Evolutionary conservation across 2,888 invertebrate genomes (phyloP).

Genomic region (Plagiodera versicolora): DNA sequence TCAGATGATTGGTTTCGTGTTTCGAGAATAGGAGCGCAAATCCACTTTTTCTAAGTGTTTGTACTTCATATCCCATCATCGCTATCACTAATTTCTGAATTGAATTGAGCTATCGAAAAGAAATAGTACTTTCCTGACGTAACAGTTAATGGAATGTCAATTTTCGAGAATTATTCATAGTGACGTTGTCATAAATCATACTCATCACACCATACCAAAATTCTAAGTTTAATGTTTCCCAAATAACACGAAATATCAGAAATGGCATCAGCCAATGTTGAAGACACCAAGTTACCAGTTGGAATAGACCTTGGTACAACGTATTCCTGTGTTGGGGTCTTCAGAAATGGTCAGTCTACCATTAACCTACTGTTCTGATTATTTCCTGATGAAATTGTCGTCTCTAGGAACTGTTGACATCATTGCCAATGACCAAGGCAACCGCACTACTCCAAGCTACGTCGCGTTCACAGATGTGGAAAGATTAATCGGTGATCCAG

Average conservation of each 20-base stretch:
- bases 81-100: too few relatives aligned
- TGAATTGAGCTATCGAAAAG: too few relatives aligned
- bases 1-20: too few relatives aligned
- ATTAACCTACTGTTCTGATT: too few relatives aligned
- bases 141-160: too few relatives aligned
- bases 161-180: too few relatives aligned
- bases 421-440: slow-evolving; percentile 88
- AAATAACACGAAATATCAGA: not conserved
- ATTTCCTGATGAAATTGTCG: not conserved
- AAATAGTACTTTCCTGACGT: too few relatives aligned
- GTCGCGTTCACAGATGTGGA: slow-evolving; percentile 86
- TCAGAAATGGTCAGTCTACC: slow-evolving; percentile 24
- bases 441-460: slow-evolving; percentile 84
- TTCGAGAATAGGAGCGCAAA: too few relatives aligned
- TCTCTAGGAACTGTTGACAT: slow-evolving; percentile 65
- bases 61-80: too few relatives aligned
- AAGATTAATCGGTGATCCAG: slow-evolving; percentile 81
- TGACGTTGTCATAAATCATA: not conserved
- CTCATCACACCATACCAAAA: not conserved
- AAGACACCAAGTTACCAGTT: slow-evolving; percentile 17
- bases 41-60: too few relatives aligned
- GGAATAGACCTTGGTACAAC: slow-evolving; percentile 37
- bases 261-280: slow-evolving; percentile 25
- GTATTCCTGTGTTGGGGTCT: slow-evolving; percentile 34
- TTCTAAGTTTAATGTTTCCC: not conserved